phyloP scores from a whole-genome alignment of 2,797 vertebrate genomes.

The Danio jaintianensis region DNA sequence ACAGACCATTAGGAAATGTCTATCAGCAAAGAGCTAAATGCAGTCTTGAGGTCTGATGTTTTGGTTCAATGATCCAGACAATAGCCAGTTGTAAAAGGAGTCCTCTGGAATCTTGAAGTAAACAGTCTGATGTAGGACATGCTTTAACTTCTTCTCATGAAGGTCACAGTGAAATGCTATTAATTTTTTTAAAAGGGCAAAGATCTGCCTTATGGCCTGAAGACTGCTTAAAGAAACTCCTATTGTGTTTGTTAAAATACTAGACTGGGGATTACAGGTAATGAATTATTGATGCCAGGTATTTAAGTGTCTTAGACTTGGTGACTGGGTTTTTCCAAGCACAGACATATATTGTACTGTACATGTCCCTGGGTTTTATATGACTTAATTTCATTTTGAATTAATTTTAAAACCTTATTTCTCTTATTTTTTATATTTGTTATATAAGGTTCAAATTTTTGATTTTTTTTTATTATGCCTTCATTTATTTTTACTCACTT shows the following conservation, averaged over 20 bases:
- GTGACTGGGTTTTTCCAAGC: neutral
- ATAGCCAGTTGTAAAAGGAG: neutral
- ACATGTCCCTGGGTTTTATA: neutral
- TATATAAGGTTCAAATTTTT: too few relatives aligned
- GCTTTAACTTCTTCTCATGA: neutral
- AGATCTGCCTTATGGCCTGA: neutral
- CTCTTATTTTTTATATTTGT: too few relatives aligned
- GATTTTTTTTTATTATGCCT: too few relatives aligned
- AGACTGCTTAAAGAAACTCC: neutral
- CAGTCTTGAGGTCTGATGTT: neutral
- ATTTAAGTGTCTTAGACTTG: neutral
- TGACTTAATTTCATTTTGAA: too few relatives aligned
- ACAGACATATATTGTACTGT: neutral
- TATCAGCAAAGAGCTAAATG: constrained; percentile 12
- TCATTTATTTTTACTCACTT: too few relatives aligned
- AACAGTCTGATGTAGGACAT: neutral
- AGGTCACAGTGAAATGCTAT: neutral
- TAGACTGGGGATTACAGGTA: neutral
- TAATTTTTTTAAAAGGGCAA: neutral
- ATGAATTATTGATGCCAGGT: constrained; percentile 23
- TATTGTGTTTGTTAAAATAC: constrained; percentile 2
- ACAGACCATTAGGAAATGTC: constrained; percentile 9
- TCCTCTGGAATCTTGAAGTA: neutral
- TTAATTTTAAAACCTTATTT: too few relatives aligned
- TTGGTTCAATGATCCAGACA: constrained; percentile 17